These are phyloP conservation scores for Rhagonycha fulva DNA, from an alignment of 2,888 invertebrate species.

Conservation along the genomic window DNA sequence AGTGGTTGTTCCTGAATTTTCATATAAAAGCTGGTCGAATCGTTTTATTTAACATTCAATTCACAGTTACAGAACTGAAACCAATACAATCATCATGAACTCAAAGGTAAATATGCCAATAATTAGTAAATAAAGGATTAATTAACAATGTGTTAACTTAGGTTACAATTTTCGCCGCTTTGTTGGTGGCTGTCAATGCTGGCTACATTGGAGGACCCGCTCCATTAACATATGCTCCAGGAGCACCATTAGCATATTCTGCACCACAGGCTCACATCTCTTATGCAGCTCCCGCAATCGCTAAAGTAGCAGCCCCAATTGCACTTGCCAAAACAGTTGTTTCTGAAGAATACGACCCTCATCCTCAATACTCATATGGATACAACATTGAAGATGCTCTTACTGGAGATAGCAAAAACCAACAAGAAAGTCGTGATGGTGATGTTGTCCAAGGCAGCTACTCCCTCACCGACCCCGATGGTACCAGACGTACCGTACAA, in stretches of 20 bases:
- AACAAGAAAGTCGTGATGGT: conserved; percentile 57
- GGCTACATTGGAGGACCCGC: conserved; percentile 4
- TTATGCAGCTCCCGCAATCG: background rate
- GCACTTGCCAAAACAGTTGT: conserved; percentile 36
- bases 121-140: background rate
- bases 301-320: conserved; percentile 5
- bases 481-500: conserved; percentile 58
- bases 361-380: conserved; percentile 59
- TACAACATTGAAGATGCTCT: conserved; percentile 59
- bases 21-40: background rate
- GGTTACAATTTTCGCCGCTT: background rate
- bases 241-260: background rate
- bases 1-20: background rate
- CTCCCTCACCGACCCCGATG: conserved; percentile 59
- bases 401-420: conserved; percentile 59
- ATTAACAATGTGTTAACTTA: background rate
- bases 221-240: conserved; percentile 1
- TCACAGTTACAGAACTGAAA: background rate
- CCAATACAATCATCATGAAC: background rate
- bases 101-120: background rate
- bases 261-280: conserved; percentile 7
- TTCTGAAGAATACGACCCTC: conserved; percentile 53
- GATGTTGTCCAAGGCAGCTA: conserved; percentile 60
- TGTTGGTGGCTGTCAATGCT: background rate
- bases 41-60: background rate